These are phyloP conservation scores for Cistogaster globosa DNA, from an alignment of 2,888 invertebrate species.

Conservation along the genomic window DNA sequence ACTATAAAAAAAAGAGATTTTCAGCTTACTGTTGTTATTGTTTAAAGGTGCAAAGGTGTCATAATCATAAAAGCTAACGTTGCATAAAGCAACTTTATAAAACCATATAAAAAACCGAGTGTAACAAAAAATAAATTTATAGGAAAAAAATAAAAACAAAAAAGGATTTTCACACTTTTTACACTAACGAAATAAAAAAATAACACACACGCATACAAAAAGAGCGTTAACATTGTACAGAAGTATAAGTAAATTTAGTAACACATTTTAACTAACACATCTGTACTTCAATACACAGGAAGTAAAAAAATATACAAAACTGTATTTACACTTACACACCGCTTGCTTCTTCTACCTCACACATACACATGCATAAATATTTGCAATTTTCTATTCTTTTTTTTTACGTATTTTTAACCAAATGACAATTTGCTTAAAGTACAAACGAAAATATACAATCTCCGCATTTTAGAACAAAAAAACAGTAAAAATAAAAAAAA, in stretches of 20 bases:
- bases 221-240: not conserved
- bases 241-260: not conserved
- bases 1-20: conserved; percentile 47
- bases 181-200: conserved; percentile 43
- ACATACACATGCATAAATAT: not conserved
- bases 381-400: not conserved
- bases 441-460: conserved; percentile 4
- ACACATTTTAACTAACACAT: conserved; percentile 32
- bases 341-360: not conserved
- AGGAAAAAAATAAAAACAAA: conserved; percentile 54
- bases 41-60: conserved; percentile 71
- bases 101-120: conserved; percentile 30
- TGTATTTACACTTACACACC: conserved; percentile 15
- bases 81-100: conserved; percentile 73
- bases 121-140: conserved; percentile 17
- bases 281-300: conserved; percentile 5
- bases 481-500: conserved; percentile 1
- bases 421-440: conserved; percentile 38
- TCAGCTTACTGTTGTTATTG: conserved; percentile 56
- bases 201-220: conserved; percentile 3
- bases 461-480: not conserved
- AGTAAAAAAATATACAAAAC: conserved; percentile 26
- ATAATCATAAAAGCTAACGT: conserved; percentile 76
- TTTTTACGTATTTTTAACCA: conserved; percentile 17
- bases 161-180: conserved; percentile 68